Conservation (phyloP, 2,797 vertebrate species). For the Esox masquinongy region DNA sequence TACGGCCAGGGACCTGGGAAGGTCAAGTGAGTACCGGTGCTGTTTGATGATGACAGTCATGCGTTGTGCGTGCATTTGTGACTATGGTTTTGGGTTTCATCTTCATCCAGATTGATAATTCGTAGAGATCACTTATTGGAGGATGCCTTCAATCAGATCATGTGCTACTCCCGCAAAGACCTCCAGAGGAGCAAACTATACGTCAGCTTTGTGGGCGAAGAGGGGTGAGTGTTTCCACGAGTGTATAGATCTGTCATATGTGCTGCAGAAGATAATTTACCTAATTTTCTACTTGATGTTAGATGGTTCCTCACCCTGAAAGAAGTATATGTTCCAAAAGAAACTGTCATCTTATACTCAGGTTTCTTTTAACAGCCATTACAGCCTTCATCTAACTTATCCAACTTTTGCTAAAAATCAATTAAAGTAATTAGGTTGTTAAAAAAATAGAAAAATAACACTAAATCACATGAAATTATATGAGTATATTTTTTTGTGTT, state of each 20-base stretch:
- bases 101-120: conserved; percentile 86
- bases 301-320: too few species aligned
- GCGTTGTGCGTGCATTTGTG: conserved; percentile 14
- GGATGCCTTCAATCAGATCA: conserved; percentile 98
- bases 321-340: too few species aligned
- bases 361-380: too few species aligned
- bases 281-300: too few species aligned
- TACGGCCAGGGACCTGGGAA: conserved; percentile 97
- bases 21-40: conserved; percentile 83
- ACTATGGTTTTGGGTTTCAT: conserved; percentile 6
- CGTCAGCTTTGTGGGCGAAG: conserved; percentile 95
- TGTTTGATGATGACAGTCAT: background rate
- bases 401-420: too few species aligned
- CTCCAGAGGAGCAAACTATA: conserved; percentile 96
- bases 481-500: too few species aligned
- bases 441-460: too few species aligned
- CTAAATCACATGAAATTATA: too few species aligned
- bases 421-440: too few species aligned
- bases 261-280: background rate
- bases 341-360: too few species aligned
- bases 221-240: conserved; percentile 82
- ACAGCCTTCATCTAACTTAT: too few species aligned
- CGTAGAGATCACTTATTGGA: conserved; percentile 95
- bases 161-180: conserved; percentile 97
- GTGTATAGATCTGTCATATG: background rate